Conservation (phyloP, 2,888 invertebrate species). For the Matsumyia berberina region DNA sequence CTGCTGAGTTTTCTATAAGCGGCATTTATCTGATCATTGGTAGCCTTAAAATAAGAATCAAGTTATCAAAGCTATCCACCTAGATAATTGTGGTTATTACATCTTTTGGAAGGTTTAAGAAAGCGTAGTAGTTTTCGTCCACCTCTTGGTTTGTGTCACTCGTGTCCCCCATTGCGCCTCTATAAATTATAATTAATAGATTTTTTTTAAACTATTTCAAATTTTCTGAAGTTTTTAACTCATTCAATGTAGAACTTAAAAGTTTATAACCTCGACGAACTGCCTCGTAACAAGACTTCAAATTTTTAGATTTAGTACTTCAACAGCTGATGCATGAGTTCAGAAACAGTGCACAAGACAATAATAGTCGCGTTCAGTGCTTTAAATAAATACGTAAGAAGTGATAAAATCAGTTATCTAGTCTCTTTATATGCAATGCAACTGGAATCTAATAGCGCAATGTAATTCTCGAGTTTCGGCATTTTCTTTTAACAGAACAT, state of each 20-base stretch:
- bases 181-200: conserved; percentile 1
- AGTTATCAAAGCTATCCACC: conserved; percentile 63
- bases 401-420: too few relatives aligned
- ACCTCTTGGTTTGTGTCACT: conserved; percentile 80
- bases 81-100: conserved; percentile 84
- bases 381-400: too few relatives aligned
- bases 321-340: conserved; percentile 27
- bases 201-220: conserved; percentile 35
- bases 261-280: conserved; percentile 59
- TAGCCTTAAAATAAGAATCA: conserved; percentile 88
- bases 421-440: too few relatives aligned
- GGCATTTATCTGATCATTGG: conserved; percentile 95
- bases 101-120: conserved; percentile 93
- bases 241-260: conserved; percentile 46
- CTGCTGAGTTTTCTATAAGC: conserved; percentile 96
- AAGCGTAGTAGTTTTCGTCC: conserved; percentile 95
- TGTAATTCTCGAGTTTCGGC: too few relatives aligned
- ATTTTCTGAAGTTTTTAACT: conserved; percentile 36
- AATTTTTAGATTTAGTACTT: conserved; percentile 30
- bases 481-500: too few relatives aligned
- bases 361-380: background rate
- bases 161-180: conserved; percentile 50
- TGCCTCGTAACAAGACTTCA: conserved; percentile 67
- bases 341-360: background rate
- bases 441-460: too few relatives aligned